These are phyloP conservation scores for Drosophila nr. perissopoda DNA, from an alignment of 2,888 invertebrate species.

Conservation along the genomic window DNA sequence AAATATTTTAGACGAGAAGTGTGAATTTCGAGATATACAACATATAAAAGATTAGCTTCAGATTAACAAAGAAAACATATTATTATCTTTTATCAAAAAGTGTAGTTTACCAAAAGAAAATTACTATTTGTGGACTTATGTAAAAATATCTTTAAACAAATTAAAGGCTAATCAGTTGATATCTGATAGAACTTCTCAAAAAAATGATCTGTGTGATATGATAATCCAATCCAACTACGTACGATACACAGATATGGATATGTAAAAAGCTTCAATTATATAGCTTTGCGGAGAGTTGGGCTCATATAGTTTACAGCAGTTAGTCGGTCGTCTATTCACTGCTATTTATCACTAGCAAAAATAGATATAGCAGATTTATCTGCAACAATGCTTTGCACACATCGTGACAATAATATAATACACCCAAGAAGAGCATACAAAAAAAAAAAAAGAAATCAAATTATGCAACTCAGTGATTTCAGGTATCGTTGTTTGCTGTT, in stretches of 20 bases:
- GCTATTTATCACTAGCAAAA: neutral
- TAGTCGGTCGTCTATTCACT: too few relatives aligned
- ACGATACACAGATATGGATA: neutral
- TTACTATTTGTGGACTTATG: neutral
- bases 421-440: neutral
- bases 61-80: neutral
- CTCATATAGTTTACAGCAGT: neutral
- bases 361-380: neutral
- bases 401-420: neutral
- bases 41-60: neutral
- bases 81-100: neutral
- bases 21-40: neutral
- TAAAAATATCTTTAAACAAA: neutral
- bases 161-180: neutral
- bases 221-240: neutral
- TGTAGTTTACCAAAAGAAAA: neutral
- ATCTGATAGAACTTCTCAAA: neutral
- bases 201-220: neutral
- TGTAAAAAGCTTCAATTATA: too few relatives aligned
- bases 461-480: conserved; percentile 84
- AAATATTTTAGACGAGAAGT: neutral
- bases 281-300: too few relatives aligned
- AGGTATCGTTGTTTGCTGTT: conserved; percentile 77
- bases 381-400: neutral
- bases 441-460: conserved; percentile 77